Base-by-base conservation (phyloP, 2,113 vertebrate genomes). In the Pseudolaguvia tuberculata region DNA sequence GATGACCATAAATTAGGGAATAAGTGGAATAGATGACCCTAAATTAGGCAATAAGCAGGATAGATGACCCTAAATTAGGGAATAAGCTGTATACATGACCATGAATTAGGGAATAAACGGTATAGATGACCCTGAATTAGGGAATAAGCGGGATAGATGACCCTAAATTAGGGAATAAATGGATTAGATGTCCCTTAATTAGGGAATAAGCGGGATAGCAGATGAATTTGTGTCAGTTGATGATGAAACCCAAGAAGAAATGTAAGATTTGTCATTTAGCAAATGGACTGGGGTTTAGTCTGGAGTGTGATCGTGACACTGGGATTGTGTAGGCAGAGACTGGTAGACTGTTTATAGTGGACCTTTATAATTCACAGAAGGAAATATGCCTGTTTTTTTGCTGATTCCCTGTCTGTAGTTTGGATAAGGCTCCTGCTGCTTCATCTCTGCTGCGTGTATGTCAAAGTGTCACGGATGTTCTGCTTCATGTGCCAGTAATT, bases 401-500 rank as follows among this genome's bases (percentile, higher is more conserved):
- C 29, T 55, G 61, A 56, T 70, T 66, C 70, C 80, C 80, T 18
- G 61, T 76, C 76, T 75, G 82, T 77, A 77, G 83, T 58, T 74
- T 66, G 9, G 25, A 45, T 70, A 29, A 65, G 57, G 63, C 84
- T 85, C 86, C 85, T 73, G 81, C 86, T 86, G 86, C 77, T 72
- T 52, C 61, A 80, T 76, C 75, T 63, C 77, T 47, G 73, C 70
- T 76, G 82, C 14, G 70, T 80, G 80, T 80, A 86, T 87, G 87
- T 88, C 85, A 88, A 83, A 88, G 85, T 80, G 76, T 79, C 81
- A 55, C 69, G 74, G 70, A 56, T 35, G 71, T 73, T 83, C 81
- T 27, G 78, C 89, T 87, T 88, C 84, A 87, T 87, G 85, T 86
- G 75, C 47, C 79, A 63, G 73, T 86, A 89, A 88, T 90, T 87